phyloP scores from a whole-genome alignment of 2,888 invertebrate genomes.

The Pachycephus smyrnensis region DNA sequence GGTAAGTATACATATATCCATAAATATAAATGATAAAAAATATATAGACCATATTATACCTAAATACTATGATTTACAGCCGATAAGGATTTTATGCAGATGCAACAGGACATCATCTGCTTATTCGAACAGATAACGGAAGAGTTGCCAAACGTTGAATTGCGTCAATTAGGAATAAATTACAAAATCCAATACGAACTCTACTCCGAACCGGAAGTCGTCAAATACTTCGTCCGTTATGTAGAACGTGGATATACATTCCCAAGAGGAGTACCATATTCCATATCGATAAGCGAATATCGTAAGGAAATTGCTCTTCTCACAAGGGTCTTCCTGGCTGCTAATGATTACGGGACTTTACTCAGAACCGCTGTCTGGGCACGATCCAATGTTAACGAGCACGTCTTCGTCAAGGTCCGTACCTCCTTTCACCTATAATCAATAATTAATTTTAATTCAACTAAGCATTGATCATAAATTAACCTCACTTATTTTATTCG shows the following conservation, averaged over 20 bases:
- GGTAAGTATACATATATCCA: constrained; percentile 48
- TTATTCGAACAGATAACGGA: constrained; percentile 76
- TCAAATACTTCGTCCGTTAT: constrained; percentile 71
- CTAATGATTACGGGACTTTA: constrained; percentile 79
- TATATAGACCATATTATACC: not conserved
- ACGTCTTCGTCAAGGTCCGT: constrained; percentile 70
- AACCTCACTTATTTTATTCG: not conserved
- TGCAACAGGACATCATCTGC: constrained; percentile 71
- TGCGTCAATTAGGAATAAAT: constrained; percentile 70
- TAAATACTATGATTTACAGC: constrained; percentile 59
- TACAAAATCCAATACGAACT: constrained; percentile 73
- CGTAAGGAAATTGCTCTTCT: constrained; percentile 74
- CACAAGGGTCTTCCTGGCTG: constrained; percentile 76
- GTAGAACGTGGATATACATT: constrained; percentile 70
- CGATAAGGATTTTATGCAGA: constrained; percentile 70
- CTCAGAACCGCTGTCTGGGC: constrained; percentile 77
- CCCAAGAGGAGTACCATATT: constrained; percentile 74
- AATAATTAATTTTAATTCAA: constrained; percentile 11
- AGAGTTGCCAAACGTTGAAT: constrained; percentile 70
- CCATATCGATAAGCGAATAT: constrained; percentile 73
- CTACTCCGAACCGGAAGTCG: constrained; percentile 68
- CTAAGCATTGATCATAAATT: not conserved
- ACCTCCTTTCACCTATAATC: not conserved
- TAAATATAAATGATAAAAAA: not conserved
- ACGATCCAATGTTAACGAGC: constrained; percentile 77